A percentile compares a stretch with the other conserved stretches of the same genome.
Evolutionary conservation across 2,113 vertebrate genomes (phyloP).

Genomic region (Cygnus atratus): DNA sequence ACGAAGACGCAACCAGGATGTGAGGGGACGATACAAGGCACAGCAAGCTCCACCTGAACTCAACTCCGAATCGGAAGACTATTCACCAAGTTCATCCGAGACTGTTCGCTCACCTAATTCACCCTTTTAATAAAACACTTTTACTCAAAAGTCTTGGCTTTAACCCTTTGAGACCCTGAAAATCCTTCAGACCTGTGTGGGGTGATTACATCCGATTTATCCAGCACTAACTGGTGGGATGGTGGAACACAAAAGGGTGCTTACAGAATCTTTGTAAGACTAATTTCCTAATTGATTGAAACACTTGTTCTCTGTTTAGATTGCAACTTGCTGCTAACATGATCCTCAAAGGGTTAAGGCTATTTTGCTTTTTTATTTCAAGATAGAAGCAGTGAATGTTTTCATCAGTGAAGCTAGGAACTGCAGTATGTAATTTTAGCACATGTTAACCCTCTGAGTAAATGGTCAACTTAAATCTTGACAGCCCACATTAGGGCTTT

Average conservation of each 20-base stretch:
- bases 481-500: slow-evolving; percentile 50
- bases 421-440: slow-evolving; percentile 77
- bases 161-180: slow-evolving; percentile 83
- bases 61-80: slow-evolving; percentile 93
- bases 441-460: slow-evolving; percentile 82
- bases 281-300: slow-evolving; percentile 67
- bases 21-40: slow-evolving; percentile 77
- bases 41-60: slow-evolving; percentile 85
- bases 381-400: slow-evolving; percentile 81
- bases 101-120: slow-evolving; percentile 94
- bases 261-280: slow-evolving; percentile 71
- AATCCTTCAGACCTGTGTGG: slow-evolving; percentile 65
- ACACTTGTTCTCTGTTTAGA: slow-evolving; percentile 66
- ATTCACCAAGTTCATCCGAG: slow-evolving; percentile 91
- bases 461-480: slow-evolving; percentile 45
- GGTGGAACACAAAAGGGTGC: slow-evolving; percentile 68
- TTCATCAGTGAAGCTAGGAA: slow-evolving; percentile 76
- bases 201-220: slow-evolving; percentile 67
- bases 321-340: slow-evolving; percentile 76
- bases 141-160: slow-evolving; percentile 75
- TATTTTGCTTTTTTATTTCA: slow-evolving; percentile 75
- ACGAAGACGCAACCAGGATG: slow-evolving; percentile 96
- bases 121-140: slow-evolving; percentile 89
- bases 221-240: slow-evolving; percentile 59
- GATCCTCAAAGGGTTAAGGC: slow-evolving; percentile 83